phyloP scores from a whole-genome alignment of 2,888 invertebrate species.

The Oscheius onirici region DNA sequence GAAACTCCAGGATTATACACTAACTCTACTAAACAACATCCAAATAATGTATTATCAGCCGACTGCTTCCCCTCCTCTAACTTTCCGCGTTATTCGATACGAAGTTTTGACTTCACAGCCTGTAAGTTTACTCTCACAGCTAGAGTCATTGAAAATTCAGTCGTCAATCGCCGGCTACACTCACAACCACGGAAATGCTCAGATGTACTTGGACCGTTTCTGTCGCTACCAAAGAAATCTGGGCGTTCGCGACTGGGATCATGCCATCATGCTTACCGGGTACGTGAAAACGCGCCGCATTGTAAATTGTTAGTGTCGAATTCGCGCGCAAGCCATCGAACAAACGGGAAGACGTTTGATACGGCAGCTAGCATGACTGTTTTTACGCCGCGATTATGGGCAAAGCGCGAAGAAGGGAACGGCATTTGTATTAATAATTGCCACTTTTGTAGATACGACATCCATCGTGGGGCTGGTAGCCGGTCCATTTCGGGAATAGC shows the following conservation, averaged over 20 bases:
- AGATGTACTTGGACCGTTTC: slow-evolving; percentile 69
- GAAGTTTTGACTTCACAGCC: slow-evolving; percentile 70
- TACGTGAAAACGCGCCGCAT: slow-evolving; percentile 37
- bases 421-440: background rate
- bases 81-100: slow-evolving; percentile 70
- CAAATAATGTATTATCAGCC: slow-evolving; percentile 72
- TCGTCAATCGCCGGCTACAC: slow-evolving; percentile 67
- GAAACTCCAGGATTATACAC: slow-evolving; percentile 67
- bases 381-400: slow-evolving; percentile 12
- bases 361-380: slow-evolving; percentile 16
- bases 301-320: slow-evolving; percentile 10
- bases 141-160: too few species aligned
- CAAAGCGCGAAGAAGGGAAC: background rate
- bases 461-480: slow-evolving; percentile 69
- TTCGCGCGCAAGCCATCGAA: too few species aligned
- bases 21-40: slow-evolving; percentile 71
- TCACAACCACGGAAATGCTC: slow-evolving; percentile 70
- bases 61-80: slow-evolving; percentile 66
- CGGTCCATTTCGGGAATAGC: slow-evolving; percentile 71
- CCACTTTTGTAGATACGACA: slow-evolving; percentile 56
- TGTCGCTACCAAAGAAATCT: slow-evolving; percentile 69
- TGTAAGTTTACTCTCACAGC: slow-evolving; percentile 54
- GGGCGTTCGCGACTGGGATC: slow-evolving; percentile 70
- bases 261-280: slow-evolving; percentile 71
- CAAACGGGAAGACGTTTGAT: slow-evolving; percentile 13